Percentiles rank a stretch among this genome's conserved stretches.
phyloP scores from a whole-genome alignment of 2,888 invertebrate species.

The Melinaea marsaeus region DNA sequence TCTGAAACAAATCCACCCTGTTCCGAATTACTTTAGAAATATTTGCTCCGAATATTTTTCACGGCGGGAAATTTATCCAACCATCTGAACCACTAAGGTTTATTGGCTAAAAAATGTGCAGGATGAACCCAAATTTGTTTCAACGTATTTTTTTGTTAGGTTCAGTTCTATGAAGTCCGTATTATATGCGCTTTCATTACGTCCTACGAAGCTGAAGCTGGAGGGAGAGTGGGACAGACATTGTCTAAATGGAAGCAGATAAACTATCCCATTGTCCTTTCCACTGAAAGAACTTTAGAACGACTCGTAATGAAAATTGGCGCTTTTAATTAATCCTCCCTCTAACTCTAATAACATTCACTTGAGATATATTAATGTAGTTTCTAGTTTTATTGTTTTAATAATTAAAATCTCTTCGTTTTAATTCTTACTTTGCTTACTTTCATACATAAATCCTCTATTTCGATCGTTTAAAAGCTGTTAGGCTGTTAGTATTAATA shows the following conservation, averaged over 20 bases:
- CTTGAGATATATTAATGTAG: background rate
- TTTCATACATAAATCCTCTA: too few relatives aligned
- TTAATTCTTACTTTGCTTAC: too few relatives aligned
- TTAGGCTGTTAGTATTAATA: too few relatives aligned
- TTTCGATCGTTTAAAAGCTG: too few relatives aligned
- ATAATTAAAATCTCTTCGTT: background rate
- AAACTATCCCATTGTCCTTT: constrained; percentile 37
- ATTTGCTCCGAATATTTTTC: constrained; percentile 32
- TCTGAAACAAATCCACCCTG: constrained; percentile 54
- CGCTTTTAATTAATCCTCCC: constrained; percentile 33
- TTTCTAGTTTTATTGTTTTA: background rate
- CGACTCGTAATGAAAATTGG: constrained; percentile 38
- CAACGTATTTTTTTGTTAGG: background rate
- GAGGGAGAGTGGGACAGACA: constrained; percentile 5
- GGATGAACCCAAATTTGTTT: background rate
- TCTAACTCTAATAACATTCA: constrained; percentile 34
- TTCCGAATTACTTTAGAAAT: constrained; percentile 50
- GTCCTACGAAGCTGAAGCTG: too few relatives aligned
- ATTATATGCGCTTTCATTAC: background rate
- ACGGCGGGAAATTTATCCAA: constrained; percentile 12
- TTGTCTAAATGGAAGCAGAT: constrained; percentile 37
- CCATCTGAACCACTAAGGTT: constrained; percentile 2
- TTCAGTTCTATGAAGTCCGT: background rate
- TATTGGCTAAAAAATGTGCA: constrained; percentile 5
- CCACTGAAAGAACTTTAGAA: constrained; percentile 27